Evolutionary conservation across 2,113 vertebrate species (phyloP), one percentile per base, ranked within the genome.

Genomic region (Cyanocitta stelleri): DNA sequence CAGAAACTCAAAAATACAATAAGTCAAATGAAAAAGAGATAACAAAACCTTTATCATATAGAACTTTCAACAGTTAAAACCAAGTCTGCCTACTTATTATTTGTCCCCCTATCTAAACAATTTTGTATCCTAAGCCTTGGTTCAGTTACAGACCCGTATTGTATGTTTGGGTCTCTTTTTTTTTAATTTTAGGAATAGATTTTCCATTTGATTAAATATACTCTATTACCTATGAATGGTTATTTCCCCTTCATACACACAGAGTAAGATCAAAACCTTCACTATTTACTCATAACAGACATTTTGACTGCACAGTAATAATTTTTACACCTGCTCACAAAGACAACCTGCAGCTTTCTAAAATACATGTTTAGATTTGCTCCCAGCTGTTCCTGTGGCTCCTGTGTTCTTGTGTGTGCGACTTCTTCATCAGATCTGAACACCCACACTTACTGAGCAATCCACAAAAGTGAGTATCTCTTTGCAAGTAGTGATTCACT

Each of bases 361-460:
- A 96, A 94, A 75, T 81, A 48, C 33, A 49, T n/a, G 48, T 84
- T 93, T 89, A 86, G 67, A 71, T 95, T 90, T 90, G 43, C 56
- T 89, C 32, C 62, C 68, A 89, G 4, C 49, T 66, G 54, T 66
- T 95, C n/a, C 63, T 11, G 5, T 62, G 71, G 46, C 29, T 95
- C 26, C 62, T 85, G n/a, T 54, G n/a, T 33, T 89, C 18, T 79
- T 91, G 37, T 69, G 93, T 90, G 49, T 51, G 84, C 80, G 66
- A 76, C 49, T 95, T 91, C 62, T 87, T 91, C 44, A 73, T 82
- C 71, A 73, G 71, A 93, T 87, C 71, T 73, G 43, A 95, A 94
- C 75, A 72, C 79, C 68, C 56, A 91, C 89, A 48, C 35, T 54
- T 81, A 79, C 32, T 51, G 54, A 96, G 66, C 69, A 87, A 91